Conservation (phyloP, 2,888 invertebrate genomes). For the Endomychus coccineus region DNA sequence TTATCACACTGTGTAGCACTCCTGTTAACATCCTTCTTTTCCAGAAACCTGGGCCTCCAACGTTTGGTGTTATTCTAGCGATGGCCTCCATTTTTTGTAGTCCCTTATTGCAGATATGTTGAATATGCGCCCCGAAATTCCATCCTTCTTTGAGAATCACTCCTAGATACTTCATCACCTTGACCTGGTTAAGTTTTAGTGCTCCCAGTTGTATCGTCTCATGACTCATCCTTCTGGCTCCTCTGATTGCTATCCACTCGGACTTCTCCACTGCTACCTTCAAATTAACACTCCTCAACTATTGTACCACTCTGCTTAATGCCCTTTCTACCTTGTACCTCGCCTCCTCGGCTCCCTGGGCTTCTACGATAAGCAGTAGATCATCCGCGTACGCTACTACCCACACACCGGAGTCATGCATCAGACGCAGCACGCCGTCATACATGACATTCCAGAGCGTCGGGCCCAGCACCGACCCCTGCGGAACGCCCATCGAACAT, state of each 20-base stretch:
- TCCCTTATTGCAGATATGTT: too few species aligned
- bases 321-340: too few species aligned
- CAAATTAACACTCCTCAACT: not conserved
- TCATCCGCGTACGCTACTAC: not conserved
- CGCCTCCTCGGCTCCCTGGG: too few species aligned
- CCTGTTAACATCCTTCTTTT: not conserved
- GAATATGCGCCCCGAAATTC: too few species aligned
- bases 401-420: not conserved
- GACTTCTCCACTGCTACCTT: not conserved
- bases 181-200: too few species aligned
- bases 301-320: not conserved
- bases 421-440: conserved; percentile 1
- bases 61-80: too few species aligned
- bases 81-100: too few species aligned
- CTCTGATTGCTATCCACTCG: not conserved
- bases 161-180: too few species aligned
- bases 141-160: too few species aligned
- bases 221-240: not conserved
- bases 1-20: not conserved
- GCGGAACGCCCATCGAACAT: conserved; percentile 4
- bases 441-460: not conserved
- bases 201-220: not conserved
- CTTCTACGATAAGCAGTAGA: too few species aligned
- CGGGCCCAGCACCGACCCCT: not conserved
- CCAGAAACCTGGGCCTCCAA: not conserved